phyloP scores from a whole-genome alignment of 2,113 vertebrate genomes.

The Zosterops pallidus region DNA sequence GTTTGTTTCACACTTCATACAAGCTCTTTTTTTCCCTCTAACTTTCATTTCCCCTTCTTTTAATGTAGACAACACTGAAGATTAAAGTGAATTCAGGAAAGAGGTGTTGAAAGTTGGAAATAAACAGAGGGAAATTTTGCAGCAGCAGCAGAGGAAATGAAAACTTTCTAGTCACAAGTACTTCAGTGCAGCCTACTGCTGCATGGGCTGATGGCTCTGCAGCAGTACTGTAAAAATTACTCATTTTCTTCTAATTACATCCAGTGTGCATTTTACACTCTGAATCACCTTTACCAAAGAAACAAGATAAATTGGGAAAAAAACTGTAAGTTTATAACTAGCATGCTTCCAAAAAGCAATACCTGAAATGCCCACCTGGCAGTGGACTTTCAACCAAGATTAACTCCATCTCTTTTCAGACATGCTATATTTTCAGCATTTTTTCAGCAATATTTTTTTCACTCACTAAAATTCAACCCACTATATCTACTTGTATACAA shows the following conservation, averaged over 20 bases:
- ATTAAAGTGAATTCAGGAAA: background rate
- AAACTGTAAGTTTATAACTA: background rate
- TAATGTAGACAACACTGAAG: background rate
- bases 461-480: background rate
- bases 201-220: background rate
- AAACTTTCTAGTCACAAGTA: background rate
- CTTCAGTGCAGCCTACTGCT: background rate
- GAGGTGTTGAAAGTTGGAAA: background rate
- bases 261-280: background rate
- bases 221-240: background rate
- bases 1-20: background rate
- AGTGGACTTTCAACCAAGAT: background rate
- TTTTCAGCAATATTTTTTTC: background rate
- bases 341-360: background rate
- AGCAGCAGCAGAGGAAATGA: slow-evolving; percentile 4
- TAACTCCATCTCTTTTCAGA: background rate
- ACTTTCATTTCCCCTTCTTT: background rate
- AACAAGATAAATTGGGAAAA: background rate
- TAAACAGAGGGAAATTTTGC: background rate
- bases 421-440: background rate
- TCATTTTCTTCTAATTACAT: background rate
- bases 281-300: background rate
- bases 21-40: background rate
- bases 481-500: background rate
- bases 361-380: background rate